These are phyloP conservation scores for Trachelus troglodyta DNA, from an alignment of 2,888 invertebrate species.

Conservation along the genomic window DNA sequence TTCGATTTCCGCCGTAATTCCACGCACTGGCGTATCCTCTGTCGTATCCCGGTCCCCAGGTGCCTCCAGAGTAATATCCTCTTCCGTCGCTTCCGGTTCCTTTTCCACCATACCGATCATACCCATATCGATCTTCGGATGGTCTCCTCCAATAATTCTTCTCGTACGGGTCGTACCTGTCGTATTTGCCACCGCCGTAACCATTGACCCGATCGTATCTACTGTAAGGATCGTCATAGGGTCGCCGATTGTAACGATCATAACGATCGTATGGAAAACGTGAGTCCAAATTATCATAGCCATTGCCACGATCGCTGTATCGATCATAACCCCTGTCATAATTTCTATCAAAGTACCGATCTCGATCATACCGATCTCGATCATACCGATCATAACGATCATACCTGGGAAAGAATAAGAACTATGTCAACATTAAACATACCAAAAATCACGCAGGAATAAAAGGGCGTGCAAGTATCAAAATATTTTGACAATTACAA, in stretches of 20 bases:
- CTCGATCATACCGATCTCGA: constrained; percentile 27
- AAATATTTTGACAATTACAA: background rate
- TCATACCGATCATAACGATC: constrained; percentile 21
- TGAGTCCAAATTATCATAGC: constrained; percentile 53
- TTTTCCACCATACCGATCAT: constrained; percentile 25
- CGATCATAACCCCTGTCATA: constrained; percentile 46
- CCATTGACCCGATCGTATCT: constrained; percentile 46
- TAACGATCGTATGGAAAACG: constrained; percentile 43
- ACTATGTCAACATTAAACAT: background rate
- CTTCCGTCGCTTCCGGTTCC: constrained; percentile 35
- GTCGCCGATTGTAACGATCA: constrained; percentile 43
- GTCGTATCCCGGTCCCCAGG: constrained; percentile 48
- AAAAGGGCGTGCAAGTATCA: background rate
- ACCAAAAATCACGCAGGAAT: background rate
- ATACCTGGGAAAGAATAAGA: constrained; percentile 34
- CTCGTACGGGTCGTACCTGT: constrained; percentile 50
- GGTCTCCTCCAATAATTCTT: constrained; percentile 42
- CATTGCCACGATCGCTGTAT: constrained; percentile 45
- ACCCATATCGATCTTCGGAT: constrained; percentile 47
- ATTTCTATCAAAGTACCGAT: constrained; percentile 29
- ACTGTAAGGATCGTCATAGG: constrained; percentile 43
- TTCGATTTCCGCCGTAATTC: constrained; percentile 51
- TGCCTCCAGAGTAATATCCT: constrained; percentile 42
- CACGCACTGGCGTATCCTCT: constrained; percentile 52
- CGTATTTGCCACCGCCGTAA: constrained; percentile 19